Conservation (phyloP, 2,888 invertebrate species). For the Ellobium chinense region DNA sequence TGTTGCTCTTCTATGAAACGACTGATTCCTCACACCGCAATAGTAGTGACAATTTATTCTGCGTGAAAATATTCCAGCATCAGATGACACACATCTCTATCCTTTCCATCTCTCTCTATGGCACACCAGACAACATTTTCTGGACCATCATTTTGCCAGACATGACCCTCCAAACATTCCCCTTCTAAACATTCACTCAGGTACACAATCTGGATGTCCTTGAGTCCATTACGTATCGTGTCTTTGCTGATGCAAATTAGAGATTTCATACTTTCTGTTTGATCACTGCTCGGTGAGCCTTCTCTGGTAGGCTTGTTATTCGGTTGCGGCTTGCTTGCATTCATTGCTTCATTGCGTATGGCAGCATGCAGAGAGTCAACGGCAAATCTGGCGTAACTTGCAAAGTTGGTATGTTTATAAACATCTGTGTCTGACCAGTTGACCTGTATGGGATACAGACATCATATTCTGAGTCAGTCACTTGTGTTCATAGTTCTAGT, state of each 20-base stretch:
- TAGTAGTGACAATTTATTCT: too few species aligned
- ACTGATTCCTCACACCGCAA: too few species aligned
- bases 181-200: conserved; percentile 68
- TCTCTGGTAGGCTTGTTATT: neutral
- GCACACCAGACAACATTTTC: conserved; percentile 30
- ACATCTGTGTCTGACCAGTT: conserved; percentile 63
- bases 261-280: neutral
- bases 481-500: too few species aligned
- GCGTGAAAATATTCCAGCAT: conserved; percentile 25
- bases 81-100: conserved; percentile 23
- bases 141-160: conserved; percentile 55
- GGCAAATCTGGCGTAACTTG: conserved; percentile 59
- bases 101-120: conserved; percentile 38
- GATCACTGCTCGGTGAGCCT: too few species aligned
- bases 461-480: too few species aligned
- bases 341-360: neutral
- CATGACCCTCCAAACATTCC: conserved; percentile 59
- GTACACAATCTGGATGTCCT: conserved; percentile 62
- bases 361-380: conserved; percentile 59
- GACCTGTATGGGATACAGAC: too few species aligned
- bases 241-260: conserved; percentile 43
- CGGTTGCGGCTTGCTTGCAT: neutral
- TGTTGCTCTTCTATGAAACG: too few species aligned
- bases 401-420: conserved; percentile 64
- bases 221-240: conserved; percentile 57